Percentiles rank a stretch among this genome's conserved stretches.
These are phyloP conservation scores for Hiodon alosoides DNA, from an alignment of 2,113 vertebrate genomes.

Conservation along the genomic window DNA sequence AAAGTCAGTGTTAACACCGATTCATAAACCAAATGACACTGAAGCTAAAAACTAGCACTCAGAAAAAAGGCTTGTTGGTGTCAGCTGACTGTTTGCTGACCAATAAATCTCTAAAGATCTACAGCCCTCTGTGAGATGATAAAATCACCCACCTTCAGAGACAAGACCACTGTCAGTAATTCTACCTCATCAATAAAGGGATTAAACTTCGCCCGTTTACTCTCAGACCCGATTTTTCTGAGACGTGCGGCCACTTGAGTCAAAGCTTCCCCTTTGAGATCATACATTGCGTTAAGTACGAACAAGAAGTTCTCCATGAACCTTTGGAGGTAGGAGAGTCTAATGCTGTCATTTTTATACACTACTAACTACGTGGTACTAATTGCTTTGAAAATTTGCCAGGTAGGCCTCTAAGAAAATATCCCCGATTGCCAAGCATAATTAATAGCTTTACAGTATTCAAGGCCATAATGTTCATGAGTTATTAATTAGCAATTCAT, in stretches of 20 bases:
- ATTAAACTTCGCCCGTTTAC: background rate
- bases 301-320: conserved; percentile 54
- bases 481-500: conserved; percentile 99
- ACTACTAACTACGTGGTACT: conserved; percentile 62
- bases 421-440: conserved; percentile 83
- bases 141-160: background rate
- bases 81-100: no score
- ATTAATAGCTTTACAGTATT: conserved; percentile 95
- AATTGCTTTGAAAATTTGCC: conserved; percentile 74
- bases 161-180: conserved; percentile 6
- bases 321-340: conserved; percentile 47
- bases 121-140: background rate
- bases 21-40: no score
- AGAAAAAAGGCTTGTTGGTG: no score
- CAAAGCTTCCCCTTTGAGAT: conserved; percentile 33
- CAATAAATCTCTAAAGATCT: background rate
- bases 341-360: conserved; percentile 59
- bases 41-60: no score
- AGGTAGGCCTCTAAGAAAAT: conserved; percentile 69
- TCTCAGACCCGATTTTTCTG: conserved; percentile 4
- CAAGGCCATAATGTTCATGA: conserved; percentile 99
- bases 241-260: conserved; percentile 23
- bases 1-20: no score
- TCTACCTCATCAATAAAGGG: conserved; percentile 4
- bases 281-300: conserved; percentile 38